Evolutionary conservation across 2,113 vertebrate species (phyloP), one percentile per base, ranked within the genome.

Genomic region (Dolichotis patagonum): DNA sequence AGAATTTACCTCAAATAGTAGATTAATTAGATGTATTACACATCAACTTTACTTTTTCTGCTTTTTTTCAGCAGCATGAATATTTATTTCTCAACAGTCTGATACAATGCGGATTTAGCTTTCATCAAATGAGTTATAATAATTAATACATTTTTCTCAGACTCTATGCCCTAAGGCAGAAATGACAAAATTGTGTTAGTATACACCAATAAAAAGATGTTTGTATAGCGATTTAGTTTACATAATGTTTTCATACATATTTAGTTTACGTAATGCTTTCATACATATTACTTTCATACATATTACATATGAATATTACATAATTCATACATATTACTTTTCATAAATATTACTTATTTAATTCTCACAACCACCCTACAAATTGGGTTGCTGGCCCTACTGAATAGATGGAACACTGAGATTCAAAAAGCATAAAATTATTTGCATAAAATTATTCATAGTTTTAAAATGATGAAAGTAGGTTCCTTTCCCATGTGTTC

Each of bases 141-240:
- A 83, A 88, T 63, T 60, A 81, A 52, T 88, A 7, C 28, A 56
- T 89, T 96, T 92, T 63, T 88, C 58, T 41, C 2, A 43, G 24
- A 52, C 26, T 73, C 7, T 85, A 82, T 32, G 46, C 32, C 32
- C 1, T 22, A 65, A 91, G 7, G 9, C 24, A 80, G 20, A 87
- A 32, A n/a, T 84, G 16, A 95, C 16, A 58, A 88, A 97, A 71
- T 86, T 71, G 84, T 14, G 10, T 90, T 90, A n/a, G 82, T 54
- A 80, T 17, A 63, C 12, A 84, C 52, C 17, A 83, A 26, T 28
- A 46, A 90, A 87, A 87, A 82, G 56, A 65, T 46, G 69, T 20
- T 77, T 90, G 26, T n/a, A 20, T 43, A 41, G 38, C 7, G 75
- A 62, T 86, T 88, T 56, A 67, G n/a, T 82, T 93, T 78, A 91